Conservation (phyloP, 53 echinoderm and acorn worm genomes). For the Henricia sp. region DNA sequence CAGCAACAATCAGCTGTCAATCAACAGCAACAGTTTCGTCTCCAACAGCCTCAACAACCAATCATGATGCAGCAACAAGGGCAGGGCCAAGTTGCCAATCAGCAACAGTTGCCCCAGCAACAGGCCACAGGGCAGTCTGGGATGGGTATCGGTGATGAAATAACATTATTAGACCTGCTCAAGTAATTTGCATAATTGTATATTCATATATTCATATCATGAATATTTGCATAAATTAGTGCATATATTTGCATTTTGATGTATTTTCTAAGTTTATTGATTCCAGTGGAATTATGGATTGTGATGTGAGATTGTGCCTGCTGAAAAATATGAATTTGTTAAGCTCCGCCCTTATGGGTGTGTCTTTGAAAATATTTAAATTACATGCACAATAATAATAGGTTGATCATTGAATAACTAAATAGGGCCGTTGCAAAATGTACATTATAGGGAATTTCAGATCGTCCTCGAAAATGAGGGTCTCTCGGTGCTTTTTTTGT, state of each 20-base stretch:
- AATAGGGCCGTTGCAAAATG: too few relatives aligned
- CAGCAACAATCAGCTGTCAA: slow-evolving; percentile 30
- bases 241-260: neutral
- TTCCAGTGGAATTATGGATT: too few relatives aligned
- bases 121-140: slow-evolving; percentile 18
- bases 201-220: neutral
- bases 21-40: slow-evolving; percentile 60
- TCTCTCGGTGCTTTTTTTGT: too few relatives aligned
- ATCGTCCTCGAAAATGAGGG: too few relatives aligned
- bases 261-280: too few relatives aligned
- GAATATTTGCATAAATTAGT: slow-evolving; percentile 9
- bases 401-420: too few relatives aligned
- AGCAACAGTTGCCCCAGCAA: slow-evolving; percentile 57
- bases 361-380: too few relatives aligned
- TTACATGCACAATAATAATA: too few relatives aligned
- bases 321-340: too few relatives aligned
- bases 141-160: slow-evolving; percentile 44
- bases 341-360: too few relatives aligned
- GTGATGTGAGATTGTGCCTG: too few relatives aligned
- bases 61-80: slow-evolving; percentile 76
- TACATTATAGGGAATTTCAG: too few relatives aligned
- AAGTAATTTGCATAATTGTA: neutral
- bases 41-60: slow-evolving; percentile 68
- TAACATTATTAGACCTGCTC: slow-evolving; percentile 52
- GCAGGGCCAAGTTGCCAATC: slow-evolving; percentile 49